These are phyloP conservation scores for Magallana ariakensis DNA, from an alignment of 1,140 invertebrate genomes.

Conservation along the genomic window DNA sequence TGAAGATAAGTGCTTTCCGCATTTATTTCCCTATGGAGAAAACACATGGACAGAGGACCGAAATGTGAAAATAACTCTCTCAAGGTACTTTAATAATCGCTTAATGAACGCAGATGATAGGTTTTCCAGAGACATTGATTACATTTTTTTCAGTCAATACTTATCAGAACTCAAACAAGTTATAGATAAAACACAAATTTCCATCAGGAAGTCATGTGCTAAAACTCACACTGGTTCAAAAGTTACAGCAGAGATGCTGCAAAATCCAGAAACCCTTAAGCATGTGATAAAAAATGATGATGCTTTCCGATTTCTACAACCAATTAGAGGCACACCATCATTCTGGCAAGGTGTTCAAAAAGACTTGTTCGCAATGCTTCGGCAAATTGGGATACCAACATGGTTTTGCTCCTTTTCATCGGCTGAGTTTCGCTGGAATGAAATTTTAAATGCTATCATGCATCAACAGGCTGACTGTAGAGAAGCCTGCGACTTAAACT, in stretches of 20 bases:
- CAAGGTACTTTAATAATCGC: conserved; percentile 48
- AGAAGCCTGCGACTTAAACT: background rate
- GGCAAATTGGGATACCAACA: conserved; percentile 45
- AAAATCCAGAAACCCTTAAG: background rate
- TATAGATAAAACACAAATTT: conserved; percentile 35
- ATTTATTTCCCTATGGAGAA: conserved; percentile 39
- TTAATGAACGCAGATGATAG: conserved; percentile 19
- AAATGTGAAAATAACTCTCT: conserved; percentile 19
- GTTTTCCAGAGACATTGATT: conserved; percentile 14
- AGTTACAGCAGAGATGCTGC: conserved; percentile 24
- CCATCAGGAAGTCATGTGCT: conserved; percentile 30
- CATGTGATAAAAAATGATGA: background rate
- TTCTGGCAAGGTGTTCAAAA: conserved; percentile 46
- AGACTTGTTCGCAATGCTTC: conserved; percentile 46
- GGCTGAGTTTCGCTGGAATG: background rate
- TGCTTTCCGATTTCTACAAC: conserved; percentile 42
- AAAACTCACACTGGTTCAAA: background rate
- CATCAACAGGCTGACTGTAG: background rate
- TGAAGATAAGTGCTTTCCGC: conserved; percentile 44
- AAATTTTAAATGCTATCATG: background rate
- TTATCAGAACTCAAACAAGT: conserved; percentile 26
- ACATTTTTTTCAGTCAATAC: conserved; percentile 34
- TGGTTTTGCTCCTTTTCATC: conserved; percentile 52
- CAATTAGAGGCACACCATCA: conserved; percentile 44
- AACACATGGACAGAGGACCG: conserved; percentile 38